Percentiles rank a stretch among this genome's conserved stretches.
These are phyloP conservation scores for Peromyscus maniculatus DNA, from an alignment of 2,113 vertebrate genomes.

Conservation along the genomic window DNA sequence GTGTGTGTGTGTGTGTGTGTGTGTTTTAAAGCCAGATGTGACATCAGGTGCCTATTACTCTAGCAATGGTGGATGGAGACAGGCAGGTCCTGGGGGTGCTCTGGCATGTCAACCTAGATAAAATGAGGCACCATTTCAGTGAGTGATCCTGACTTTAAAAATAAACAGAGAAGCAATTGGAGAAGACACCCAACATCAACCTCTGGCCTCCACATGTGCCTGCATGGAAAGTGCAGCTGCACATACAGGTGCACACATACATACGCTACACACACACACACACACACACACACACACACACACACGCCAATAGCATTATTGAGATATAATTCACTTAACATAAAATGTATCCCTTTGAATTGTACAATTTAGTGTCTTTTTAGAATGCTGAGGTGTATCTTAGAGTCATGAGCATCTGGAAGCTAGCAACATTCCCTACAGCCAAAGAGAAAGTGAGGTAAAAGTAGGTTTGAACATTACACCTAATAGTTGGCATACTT, in stretches of 20 bases:
- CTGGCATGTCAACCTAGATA: neutral
- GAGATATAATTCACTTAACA: neutral
- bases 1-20: neutral
- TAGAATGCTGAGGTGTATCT: neutral
- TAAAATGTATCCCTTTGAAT: neutral
- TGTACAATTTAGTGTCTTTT: neutral
- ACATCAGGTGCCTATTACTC: neutral
- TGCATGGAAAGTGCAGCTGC: neutral
- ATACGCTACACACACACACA: neutral
- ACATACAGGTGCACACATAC: no score
- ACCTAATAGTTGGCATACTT: neutral
- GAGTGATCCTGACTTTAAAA: neutral
- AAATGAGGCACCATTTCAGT: neutral
- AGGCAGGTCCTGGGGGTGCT: neutral
- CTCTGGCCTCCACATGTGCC: neutral
- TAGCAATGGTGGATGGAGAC: neutral
- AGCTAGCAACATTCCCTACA: neutral
- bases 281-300: neutral
- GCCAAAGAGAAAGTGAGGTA: neutral
- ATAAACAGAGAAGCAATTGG: neutral
- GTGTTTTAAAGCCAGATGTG: neutral
- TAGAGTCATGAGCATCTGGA: neutral
- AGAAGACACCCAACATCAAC: neutral
- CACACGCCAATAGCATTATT: neutral
- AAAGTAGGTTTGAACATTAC: neutral